Evolutionary conservation across 2,797 vertebrate species (phyloP).

Genomic region (Epinephelus awoara): DNA sequence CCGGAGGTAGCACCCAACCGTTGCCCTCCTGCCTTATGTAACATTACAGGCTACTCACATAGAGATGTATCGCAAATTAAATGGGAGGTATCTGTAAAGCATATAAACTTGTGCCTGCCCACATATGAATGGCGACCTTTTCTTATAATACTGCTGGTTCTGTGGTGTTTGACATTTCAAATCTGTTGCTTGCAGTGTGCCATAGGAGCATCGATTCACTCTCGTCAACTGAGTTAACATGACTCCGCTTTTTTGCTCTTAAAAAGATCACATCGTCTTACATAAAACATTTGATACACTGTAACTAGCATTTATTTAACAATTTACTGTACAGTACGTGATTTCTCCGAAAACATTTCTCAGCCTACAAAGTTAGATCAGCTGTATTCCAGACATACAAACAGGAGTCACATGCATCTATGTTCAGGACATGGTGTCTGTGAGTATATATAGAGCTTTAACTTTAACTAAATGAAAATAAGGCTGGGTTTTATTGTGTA

Average conservation of each 20-base stretch:
- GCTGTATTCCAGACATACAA: slow-evolving; percentile 4
- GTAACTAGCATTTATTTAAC: neutral
- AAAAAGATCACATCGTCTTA: neutral
- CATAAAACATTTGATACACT: neutral
- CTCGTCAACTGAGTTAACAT: neutral
- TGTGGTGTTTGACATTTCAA: too few species aligned
- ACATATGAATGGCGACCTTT: too few species aligned
- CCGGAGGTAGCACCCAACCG: too few species aligned
- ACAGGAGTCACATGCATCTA: neutral
- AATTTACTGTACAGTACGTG: neutral
- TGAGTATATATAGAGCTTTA: slow-evolving; percentile 26
- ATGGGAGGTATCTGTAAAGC: too few species aligned
- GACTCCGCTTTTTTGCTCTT: neutral
- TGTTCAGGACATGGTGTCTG: slow-evolving; percentile 12
- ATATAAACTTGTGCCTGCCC: too few species aligned
- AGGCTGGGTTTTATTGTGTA: slow-evolving; percentile 69
- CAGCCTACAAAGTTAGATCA: neutral
- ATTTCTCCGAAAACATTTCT: neutral
- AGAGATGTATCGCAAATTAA: too few species aligned
- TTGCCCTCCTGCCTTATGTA: too few species aligned
- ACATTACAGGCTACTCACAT: too few species aligned
- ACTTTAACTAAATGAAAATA: slow-evolving; percentile 50
- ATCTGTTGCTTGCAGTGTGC: too few species aligned
- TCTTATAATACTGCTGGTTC: too few species aligned
- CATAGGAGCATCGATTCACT: too few species aligned